Evolutionary conservation across 2,113 vertebrate genomes (phyloP).

Genomic region (Scytalopus superciliaris): DNA sequence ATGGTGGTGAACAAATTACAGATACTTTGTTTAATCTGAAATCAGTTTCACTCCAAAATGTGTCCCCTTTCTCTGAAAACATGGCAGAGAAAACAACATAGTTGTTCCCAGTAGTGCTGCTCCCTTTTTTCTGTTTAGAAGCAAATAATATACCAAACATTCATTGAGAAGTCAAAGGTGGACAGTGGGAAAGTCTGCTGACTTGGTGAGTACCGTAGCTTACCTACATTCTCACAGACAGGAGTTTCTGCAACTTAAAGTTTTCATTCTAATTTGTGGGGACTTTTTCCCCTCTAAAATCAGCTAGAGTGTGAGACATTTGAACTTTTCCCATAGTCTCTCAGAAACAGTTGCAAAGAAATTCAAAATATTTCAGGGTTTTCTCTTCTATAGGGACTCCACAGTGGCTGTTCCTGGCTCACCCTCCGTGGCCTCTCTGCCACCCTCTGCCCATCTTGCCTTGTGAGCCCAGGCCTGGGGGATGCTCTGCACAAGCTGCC

Average conservation of each 20-base stretch:
- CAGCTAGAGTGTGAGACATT: background rate
- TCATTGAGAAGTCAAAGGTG: background rate
- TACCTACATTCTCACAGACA: background rate
- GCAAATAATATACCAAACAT: background rate
- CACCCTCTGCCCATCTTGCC: background rate
- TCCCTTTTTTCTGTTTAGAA: background rate
- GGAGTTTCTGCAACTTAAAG: background rate
- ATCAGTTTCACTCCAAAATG: background rate
- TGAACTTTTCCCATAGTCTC: background rate
- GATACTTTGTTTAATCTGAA: background rate
- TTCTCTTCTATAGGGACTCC: background rate
- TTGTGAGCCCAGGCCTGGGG: background rate
- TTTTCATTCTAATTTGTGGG: background rate
- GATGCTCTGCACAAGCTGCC: fast-evolving
- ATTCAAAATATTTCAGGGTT: background rate
- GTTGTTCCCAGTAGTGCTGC: background rate
- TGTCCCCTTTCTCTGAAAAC: background rate
- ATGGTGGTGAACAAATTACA: background rate
- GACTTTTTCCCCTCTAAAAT: background rate
- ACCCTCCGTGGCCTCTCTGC: background rate
- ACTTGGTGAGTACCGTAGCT: background rate
- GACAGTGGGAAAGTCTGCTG: background rate
- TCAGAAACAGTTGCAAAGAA: background rate
- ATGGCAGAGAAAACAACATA: background rate
- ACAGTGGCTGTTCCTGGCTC: background rate